Evolutionary conservation across 2,113 vertebrate species (phyloP).

Genomic region (Ornithorhynchus anatinus): DNA sequence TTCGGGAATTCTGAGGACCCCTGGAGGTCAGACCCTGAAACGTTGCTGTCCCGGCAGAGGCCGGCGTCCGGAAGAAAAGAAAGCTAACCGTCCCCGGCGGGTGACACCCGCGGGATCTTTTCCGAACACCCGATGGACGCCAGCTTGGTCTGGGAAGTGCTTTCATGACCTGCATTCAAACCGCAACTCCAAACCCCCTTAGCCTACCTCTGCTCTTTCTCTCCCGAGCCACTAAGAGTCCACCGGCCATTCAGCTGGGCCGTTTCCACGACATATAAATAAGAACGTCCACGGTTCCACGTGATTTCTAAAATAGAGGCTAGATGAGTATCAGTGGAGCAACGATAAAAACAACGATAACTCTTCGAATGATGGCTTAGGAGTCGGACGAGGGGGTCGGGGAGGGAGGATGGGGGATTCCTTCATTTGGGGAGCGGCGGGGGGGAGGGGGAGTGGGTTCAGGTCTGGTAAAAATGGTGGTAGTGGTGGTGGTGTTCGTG

Average conservation of each 20-base stretch:
- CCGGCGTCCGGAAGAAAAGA: constrained; percentile 43
- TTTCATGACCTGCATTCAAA: constrained; percentile 36
- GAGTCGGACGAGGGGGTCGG: constrained; percentile 18
- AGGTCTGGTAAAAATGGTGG: constrained; percentile 98
- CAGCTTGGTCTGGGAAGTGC: constrained; percentile 51
- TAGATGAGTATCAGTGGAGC: constrained; percentile 74
- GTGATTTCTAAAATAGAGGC: constrained; percentile 71
- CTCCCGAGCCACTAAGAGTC: constrained; percentile 53
- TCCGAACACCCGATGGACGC: constrained; percentile 32
- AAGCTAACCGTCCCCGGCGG: constrained; percentile 41
- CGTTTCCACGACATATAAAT: constrained; percentile 75
- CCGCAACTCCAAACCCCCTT: constrained; percentile 48
- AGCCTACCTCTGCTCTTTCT: constrained; percentile 37
- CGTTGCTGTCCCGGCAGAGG: constrained; percentile 63
- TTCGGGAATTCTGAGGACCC: constrained; percentile 68
- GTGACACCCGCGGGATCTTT: constrained; percentile 56
- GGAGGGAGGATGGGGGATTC: constrained; percentile 6
- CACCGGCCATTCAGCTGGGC: constrained; percentile 61
- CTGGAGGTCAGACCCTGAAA: constrained; percentile 64
- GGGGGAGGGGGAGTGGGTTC: constrained; percentile 60
- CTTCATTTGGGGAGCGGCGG: neutral
- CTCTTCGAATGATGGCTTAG: constrained; percentile 62
- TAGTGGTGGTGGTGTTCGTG: constrained; percentile 99
- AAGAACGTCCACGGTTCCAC: constrained; percentile 69
- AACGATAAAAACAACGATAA: constrained; percentile 70